phyloP scores from a whole-genome alignment of 1,140 invertebrate genomes.

The Muscidifurax raptorellus region DNA sequence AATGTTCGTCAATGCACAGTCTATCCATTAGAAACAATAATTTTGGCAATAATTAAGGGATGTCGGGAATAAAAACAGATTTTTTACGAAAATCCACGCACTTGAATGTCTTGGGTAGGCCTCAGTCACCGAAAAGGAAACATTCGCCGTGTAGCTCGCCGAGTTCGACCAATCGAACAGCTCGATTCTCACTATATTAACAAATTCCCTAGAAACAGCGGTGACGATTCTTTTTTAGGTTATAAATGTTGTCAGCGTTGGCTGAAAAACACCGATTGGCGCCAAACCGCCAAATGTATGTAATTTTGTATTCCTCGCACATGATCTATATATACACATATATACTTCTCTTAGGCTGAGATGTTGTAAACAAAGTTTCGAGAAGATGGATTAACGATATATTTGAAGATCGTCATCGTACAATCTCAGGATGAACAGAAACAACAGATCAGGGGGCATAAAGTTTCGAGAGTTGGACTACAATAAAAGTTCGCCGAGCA shows the following conservation, averaged over 20 bases:
- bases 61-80: constrained; percentile 33
- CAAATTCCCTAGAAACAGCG: background rate
- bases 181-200: background rate
- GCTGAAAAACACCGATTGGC: constrained; percentile 9
- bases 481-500: background rate
- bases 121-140: constrained; percentile 42
- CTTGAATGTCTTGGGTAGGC: constrained; percentile 24
- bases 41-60: constrained; percentile 24
- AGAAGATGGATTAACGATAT: no score
- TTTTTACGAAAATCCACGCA: constrained; percentile 26
- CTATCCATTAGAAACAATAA: background rate
- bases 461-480: constrained; percentile 49
- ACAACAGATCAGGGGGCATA: constrained; percentile 26
- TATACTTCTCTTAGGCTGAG: no score
- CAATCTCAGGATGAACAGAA: constrained; percentile 39
- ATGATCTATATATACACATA: background rate
- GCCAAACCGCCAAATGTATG: background rate
- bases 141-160: constrained; percentile 19
- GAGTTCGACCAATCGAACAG: constrained; percentile 28
- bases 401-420: background rate
- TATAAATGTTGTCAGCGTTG: constrained; percentile 3
- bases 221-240: background rate
- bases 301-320: background rate
- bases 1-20: constrained; percentile 14
- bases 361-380: no score